Evolutionary conservation across 2,888 invertebrate species (phyloP).

Genomic region (Seira ritae): DNA sequence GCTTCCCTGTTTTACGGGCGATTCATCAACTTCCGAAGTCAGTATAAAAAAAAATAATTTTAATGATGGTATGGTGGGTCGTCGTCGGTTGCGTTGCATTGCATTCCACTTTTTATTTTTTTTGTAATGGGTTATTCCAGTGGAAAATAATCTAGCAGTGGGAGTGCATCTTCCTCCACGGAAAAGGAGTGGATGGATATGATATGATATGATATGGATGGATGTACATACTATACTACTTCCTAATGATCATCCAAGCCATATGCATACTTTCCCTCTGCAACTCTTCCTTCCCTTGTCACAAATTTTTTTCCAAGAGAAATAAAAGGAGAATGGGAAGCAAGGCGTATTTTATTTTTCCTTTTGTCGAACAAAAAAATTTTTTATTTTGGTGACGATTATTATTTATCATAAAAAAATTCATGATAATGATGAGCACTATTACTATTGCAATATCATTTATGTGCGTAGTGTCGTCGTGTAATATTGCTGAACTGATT

Average conservation of each 20-base stretch:
- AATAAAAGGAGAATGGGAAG: not conserved
- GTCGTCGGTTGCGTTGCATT: conserved; percentile 5
- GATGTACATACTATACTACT: not conserved
- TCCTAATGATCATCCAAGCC: conserved; percentile 18
- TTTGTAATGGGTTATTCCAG: conserved; percentile 18
- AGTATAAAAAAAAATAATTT: conserved; percentile 9
- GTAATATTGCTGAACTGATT: too few species aligned
- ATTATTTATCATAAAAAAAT: too few species aligned
- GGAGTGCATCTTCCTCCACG: conserved; percentile 21
- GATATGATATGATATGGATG: too few species aligned
- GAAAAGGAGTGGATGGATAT: conserved; percentile 8
- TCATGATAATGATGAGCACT: too few species aligned
- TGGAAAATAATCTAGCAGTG: conserved; percentile 17
- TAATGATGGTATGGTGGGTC: too few species aligned
- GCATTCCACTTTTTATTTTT: conserved; percentile 9
- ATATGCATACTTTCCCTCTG: conserved; percentile 17
- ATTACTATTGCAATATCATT: too few species aligned
- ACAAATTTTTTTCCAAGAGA: not conserved
- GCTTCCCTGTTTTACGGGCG: not conserved
- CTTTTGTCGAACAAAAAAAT: too few species aligned
- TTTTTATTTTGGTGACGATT: too few species aligned
- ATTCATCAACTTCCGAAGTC: conserved; percentile 22
- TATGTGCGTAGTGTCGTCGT: too few species aligned
- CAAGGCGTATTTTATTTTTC: not conserved
- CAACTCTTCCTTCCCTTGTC: too few species aligned